Percentiles rank a stretch among this genome's conserved stretches.
These are phyloP conservation scores for Panthera tigris DNA, from an alignment of 2,113 vertebrate genomes.

Conservation along the genomic window DNA sequence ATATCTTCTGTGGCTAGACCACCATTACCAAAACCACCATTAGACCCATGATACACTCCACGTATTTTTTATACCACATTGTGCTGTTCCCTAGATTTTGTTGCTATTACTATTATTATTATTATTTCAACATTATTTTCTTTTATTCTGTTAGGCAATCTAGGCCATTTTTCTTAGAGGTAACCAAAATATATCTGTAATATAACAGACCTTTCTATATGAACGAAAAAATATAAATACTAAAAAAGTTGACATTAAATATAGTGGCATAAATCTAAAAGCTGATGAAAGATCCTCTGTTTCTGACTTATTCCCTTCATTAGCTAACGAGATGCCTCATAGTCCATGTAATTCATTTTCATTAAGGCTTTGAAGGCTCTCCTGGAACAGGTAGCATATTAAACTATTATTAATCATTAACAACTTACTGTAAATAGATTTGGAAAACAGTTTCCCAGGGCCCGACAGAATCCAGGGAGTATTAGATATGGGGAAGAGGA, in stretches of 20 bases:
- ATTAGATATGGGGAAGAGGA: neutral
- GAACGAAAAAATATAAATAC: neutral
- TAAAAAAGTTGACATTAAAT: neutral
- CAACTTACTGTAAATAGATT: neutral
- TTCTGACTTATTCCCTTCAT: neutral
- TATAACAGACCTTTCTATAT: neutral
- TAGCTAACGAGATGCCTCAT: neutral
- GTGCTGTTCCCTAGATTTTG: neutral
- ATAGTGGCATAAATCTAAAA: neutral
- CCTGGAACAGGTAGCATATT: neutral
- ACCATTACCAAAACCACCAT: no score
- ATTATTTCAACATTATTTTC: neutral
- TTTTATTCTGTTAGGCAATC: neutral
- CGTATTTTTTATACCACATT: no score
- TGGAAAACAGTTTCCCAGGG: neutral
- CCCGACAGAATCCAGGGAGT: neutral
- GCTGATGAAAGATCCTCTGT: neutral
- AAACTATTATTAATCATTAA: constrained; percentile 14
- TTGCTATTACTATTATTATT: neutral
- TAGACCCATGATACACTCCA: neutral
- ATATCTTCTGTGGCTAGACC: neutral
- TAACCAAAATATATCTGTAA: neutral
- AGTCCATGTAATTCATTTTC: neutral
- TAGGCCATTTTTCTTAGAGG: neutral
- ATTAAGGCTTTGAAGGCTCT: neutral